These are phyloP conservation scores for Sciurus carolinensis DNA, from an alignment of 2,797 vertebrate genomes.

Conservation along the genomic window DNA sequence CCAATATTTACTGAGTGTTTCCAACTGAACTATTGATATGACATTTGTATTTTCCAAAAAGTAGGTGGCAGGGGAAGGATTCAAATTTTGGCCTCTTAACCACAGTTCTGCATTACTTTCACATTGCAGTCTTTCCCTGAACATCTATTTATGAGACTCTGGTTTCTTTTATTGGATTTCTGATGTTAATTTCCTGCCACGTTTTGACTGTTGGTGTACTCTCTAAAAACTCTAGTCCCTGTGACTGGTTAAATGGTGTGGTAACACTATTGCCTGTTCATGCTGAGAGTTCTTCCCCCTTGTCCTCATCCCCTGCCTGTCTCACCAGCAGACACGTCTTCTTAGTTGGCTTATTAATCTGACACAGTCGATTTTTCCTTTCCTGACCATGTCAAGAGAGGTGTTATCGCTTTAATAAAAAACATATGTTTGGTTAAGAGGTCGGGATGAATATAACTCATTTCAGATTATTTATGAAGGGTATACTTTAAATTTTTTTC, in stretches of 20 bases:
- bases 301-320: neutral
- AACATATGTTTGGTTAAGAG: neutral
- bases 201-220: neutral
- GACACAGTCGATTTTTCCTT: neutral
- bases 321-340: neutral
- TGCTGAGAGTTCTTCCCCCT: neutral
- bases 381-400: neutral
- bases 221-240: neutral
- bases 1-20: neutral
- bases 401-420: neutral
- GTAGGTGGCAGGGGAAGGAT: neutral
- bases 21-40: neutral
- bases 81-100: neutral
- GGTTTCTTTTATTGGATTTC: neutral
- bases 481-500: conserved; percentile 36
- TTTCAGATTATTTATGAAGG: conserved; percentile 44
- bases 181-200: neutral
- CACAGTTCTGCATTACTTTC: neutral
- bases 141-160: neutral
- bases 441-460: neutral
- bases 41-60: neutral
- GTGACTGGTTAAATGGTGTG: neutral
- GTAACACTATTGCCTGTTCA: neutral
- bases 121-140: neutral
- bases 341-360: conserved; percentile 17